Evolutionary conservation across 2,888 invertebrate genomes (phyloP).

Genomic region (Lissonota sp.): DNA sequence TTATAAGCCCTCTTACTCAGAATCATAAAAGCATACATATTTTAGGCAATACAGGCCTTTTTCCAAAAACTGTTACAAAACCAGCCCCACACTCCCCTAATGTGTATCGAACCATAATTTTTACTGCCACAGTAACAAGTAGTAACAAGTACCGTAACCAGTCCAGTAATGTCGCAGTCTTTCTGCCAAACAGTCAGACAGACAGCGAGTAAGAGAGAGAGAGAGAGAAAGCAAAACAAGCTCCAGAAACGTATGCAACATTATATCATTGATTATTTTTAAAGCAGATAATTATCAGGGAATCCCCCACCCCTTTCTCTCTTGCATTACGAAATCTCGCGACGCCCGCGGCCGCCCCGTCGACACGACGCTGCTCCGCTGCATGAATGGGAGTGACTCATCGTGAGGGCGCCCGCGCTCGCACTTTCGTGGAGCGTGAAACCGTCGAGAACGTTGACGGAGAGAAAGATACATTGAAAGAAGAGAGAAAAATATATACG

Average conservation of each 20-base stretch:
- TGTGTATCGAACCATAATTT: too few species aligned
- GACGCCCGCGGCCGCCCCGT: conserved; percentile 70
- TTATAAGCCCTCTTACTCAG: too few species aligned
- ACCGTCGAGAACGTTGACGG: conserved; percentile 49
- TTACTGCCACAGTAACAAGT: too few species aligned
- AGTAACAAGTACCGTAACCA: too few species aligned
- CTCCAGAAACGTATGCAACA: conserved; percentile 23
- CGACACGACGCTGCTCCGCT: conserved; percentile 18
- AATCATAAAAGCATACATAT: too few species aligned
- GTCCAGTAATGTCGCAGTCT: too few species aligned
- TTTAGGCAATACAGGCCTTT: too few species aligned
- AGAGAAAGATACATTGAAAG: conserved; percentile 27
- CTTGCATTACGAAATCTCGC: conserved; percentile 73
- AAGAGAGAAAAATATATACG: conserved; percentile 11
- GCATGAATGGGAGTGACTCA: conserved; percentile 68
- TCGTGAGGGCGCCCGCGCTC: conserved; percentile 62
- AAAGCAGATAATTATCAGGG: conserved; percentile 68
- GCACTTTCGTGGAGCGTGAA: conserved; percentile 57
- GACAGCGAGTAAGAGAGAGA: background rate
- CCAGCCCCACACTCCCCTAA: too few species aligned
- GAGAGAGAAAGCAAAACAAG: too few species aligned
- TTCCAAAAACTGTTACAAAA: too few species aligned
- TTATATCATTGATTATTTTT: conserved; percentile 72
- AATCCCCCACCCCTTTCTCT: conserved; percentile 55
- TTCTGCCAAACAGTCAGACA: too few species aligned